These are phyloP conservation scores for Geothlypis trichas DNA, from an alignment of 2,113 vertebrate genomes.

Conservation along the genomic window DNA sequence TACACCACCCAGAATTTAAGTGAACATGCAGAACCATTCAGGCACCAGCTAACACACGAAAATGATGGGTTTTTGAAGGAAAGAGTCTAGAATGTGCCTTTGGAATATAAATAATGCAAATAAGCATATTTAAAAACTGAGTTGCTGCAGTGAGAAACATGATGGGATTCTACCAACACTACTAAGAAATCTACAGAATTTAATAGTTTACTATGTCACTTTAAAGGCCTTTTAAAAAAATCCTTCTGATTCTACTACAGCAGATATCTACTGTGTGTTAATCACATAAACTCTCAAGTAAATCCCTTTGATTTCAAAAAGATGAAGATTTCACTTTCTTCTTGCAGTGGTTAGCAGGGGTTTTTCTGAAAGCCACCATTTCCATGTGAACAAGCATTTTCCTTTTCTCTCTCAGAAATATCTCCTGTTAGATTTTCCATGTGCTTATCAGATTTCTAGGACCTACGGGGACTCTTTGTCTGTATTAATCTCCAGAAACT, in stretches of 20 bases:
- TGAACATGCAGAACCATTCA: neutral
- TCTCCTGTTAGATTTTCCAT: constrained; percentile 2
- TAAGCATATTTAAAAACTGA: neutral
- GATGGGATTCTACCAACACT: neutral
- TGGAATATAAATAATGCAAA: neutral
- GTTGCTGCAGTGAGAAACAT: neutral
- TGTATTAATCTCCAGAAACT: constrained; percentile 29
- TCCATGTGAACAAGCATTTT: neutral
- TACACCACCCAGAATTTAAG: neutral
- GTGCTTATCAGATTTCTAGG: constrained; percentile 34
- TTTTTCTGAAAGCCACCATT: neutral
- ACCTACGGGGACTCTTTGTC: constrained; percentile 3
- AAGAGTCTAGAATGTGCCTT: neutral
- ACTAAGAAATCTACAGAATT: neutral
- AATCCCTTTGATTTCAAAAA: constrained; percentile 46
- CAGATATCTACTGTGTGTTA: neutral
- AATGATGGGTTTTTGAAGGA: neutral
- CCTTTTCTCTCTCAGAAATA: neutral
- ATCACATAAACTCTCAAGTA: constrained; percentile 29
- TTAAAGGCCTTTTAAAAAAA: neutral
- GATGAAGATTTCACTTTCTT: constrained; percentile 31
- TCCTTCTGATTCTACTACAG: neutral
- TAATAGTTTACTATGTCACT: neutral
- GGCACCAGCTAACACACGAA: neutral
- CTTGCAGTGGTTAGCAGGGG: neutral